phyloP scores from a whole-genome alignment of 1,140 invertebrate genomes.

The Bombus balteatus region DNA sequence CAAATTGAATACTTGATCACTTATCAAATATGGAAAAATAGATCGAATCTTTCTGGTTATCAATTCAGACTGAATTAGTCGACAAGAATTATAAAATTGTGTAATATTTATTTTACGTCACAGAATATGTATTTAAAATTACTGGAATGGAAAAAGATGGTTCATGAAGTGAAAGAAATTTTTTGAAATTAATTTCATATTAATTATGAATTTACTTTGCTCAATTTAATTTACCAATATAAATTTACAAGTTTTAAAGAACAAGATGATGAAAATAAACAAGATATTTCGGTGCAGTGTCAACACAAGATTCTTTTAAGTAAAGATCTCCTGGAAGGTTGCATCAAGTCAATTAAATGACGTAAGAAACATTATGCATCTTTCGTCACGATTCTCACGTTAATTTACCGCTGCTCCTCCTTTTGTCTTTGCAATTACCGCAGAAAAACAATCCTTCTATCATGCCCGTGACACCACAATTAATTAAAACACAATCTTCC shows the following conservation, averaged over 20 bases:
- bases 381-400: slow-evolving; percentile 28
- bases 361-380: neutral
- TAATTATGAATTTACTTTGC: too few species aligned
- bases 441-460: neutral
- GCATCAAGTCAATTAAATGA: slow-evolving; percentile 40
- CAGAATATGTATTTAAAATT: neutral
- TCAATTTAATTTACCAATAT: too few species aligned
- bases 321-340: neutral
- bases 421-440: slow-evolving; percentile 6
- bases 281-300: neutral
- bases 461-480: neutral
- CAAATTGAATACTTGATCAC: neutral
- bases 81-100: neutral
- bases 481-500: slow-evolving; percentile 29
- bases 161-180: too few species aligned
- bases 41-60: neutral
- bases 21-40: neutral
- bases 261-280: neutral
- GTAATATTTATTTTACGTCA: neutral
- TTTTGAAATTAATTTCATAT: neutral
- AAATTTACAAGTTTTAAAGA: neutral
- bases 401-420: neutral
- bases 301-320: neutral
- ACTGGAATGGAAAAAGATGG: neutral
- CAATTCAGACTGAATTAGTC: neutral